These are phyloP conservation scores for Orius insidiosus DNA, from an alignment of 1,140 invertebrate species.

Conservation along the genomic window DNA sequence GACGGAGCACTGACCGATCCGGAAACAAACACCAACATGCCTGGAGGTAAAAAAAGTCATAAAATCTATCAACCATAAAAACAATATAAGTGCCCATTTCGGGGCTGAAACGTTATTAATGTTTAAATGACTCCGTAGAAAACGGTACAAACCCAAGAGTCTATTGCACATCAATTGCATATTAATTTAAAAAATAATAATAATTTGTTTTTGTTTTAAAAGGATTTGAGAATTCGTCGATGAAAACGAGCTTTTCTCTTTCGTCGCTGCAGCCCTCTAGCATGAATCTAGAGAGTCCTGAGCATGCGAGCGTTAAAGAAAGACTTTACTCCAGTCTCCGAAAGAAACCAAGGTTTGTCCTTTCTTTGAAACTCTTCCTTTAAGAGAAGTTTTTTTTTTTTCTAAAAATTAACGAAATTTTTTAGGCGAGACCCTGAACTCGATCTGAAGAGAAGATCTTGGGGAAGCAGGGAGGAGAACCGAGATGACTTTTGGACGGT, in stretches of 20 bases:
- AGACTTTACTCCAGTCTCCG: slow-evolving; percentile 48
- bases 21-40: slow-evolving; percentile 14
- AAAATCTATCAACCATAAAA: too few relatives aligned
- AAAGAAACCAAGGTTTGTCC: slow-evolving; percentile 40
- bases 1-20: not conserved
- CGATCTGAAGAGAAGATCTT: slow-evolving; percentile 44
- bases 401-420: too few relatives aligned
- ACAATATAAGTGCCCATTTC: too few relatives aligned
- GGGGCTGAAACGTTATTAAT: too few relatives aligned
- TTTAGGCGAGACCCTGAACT: slow-evolving; percentile 39
- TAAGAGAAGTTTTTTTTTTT: too few relatives aligned
- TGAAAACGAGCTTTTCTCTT: slow-evolving; percentile 35
- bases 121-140: too few relatives aligned
- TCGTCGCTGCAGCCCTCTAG: slow-evolving; percentile 35
- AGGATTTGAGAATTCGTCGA: slow-evolving; percentile 27
- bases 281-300: slow-evolving; percentile 31
- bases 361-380: too few relatives aligned
- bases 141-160: too few relatives aligned
- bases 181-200: too few relatives aligned
- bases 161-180: too few relatives aligned
- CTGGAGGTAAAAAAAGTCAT: slow-evolving; percentile 16
- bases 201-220: slow-evolving; percentile 13
- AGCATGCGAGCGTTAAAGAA: slow-evolving; percentile 31
- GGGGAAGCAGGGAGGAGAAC: slow-evolving; percentile 37
- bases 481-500: slow-evolving; percentile 79